Evolutionary conservation across 2,888 invertebrate species (phyloP).

Genomic region (Torymus texanus): DNA sequence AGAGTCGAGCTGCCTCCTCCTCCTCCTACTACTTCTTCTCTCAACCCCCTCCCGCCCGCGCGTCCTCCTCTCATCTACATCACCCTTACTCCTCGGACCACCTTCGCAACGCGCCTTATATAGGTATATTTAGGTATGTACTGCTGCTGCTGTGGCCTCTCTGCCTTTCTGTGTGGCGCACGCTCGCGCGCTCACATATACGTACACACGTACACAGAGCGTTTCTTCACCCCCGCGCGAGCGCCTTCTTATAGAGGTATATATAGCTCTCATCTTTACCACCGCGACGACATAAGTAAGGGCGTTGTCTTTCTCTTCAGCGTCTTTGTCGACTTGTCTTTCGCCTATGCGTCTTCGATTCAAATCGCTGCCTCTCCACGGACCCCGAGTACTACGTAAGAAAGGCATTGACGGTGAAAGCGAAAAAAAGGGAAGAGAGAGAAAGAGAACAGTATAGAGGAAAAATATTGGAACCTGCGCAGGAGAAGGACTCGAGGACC

Average conservation of each 20-base stretch:
- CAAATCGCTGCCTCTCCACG: conserved; percentile 21
- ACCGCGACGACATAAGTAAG: conserved; percentile 67
- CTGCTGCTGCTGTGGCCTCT: background rate
- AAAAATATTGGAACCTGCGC: conserved; percentile 25
- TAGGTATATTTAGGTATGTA: conserved; percentile 7
- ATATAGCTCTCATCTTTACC: conserved; percentile 66
- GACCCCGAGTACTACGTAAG: background rate
- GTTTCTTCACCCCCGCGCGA: conserved; percentile 59
- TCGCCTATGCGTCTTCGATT: conserved; percentile 35
- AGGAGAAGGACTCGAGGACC: conserved; percentile 21
- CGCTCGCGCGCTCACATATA: background rate
- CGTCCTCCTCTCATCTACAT: conserved; percentile 43
- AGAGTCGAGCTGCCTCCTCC: conserved; percentile 14
- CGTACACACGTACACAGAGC: background rate
- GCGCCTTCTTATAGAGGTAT: conserved; percentile 19
- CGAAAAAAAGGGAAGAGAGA: background rate
- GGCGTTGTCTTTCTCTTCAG: conserved; percentile 73
- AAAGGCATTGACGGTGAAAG: conserved; percentile 19
- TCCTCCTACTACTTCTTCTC: no score
- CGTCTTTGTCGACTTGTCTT: conserved; percentile 57
- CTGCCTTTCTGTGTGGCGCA: conserved; percentile 7
- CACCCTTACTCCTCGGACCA: conserved; percentile 51
- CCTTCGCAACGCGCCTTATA: conserved; percentile 18
- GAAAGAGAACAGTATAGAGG: background rate
- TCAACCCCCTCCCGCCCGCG: background rate